These are phyloP conservation scores for Globodera rostochiensis DNA, from an alignment of 1,140 invertebrate genomes.

Conservation along the genomic window DNA sequence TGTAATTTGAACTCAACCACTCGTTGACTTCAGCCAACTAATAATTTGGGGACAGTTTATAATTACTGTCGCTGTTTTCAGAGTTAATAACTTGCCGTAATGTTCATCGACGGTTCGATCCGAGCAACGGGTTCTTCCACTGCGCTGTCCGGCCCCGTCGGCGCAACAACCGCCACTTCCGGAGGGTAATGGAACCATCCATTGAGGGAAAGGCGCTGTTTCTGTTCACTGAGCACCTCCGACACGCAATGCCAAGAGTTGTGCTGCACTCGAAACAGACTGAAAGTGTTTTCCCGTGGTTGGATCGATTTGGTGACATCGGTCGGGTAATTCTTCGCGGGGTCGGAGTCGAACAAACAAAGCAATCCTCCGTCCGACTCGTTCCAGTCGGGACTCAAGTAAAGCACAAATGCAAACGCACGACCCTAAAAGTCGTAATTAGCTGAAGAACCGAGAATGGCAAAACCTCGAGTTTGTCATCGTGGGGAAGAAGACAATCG, in stretches of 20 bases:
- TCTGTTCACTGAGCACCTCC: conserved; percentile 44
- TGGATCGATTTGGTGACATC: conserved; percentile 35
- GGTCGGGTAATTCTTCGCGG: conserved; percentile 31
- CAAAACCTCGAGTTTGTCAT: conserved; percentile 37
- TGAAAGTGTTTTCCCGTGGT: conserved; percentile 44
- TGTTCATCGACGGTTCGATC: conserved; percentile 33
- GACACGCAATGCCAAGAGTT: conserved; percentile 55
- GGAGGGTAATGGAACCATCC: conserved; percentile 55
- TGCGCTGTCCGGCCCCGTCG: conserved; percentile 24
- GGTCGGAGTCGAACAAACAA: conserved; percentile 40
- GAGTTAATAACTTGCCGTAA: conserved; percentile 16
- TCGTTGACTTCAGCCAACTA: conserved; percentile 46
- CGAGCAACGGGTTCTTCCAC: conserved; percentile 30
- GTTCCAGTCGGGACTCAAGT: conserved; percentile 40
- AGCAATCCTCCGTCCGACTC: conserved; percentile 44
- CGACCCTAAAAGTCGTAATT: conserved; percentile 31
- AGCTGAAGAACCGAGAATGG: background rate
- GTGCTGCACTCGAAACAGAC: conserved; percentile 48
- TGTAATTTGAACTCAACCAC: conserved; percentile 43
- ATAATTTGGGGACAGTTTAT: background rate
- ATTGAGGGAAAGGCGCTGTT: conserved; percentile 53
- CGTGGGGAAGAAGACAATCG: conserved; percentile 33
- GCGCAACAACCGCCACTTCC: conserved; percentile 26
- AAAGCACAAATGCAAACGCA: conserved; percentile 52
- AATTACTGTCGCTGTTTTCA: too few relatives aligned